Evolutionary conservation across 1,140 invertebrate genomes (phyloP).

Genomic region (Heterodera schachtii): DNA sequence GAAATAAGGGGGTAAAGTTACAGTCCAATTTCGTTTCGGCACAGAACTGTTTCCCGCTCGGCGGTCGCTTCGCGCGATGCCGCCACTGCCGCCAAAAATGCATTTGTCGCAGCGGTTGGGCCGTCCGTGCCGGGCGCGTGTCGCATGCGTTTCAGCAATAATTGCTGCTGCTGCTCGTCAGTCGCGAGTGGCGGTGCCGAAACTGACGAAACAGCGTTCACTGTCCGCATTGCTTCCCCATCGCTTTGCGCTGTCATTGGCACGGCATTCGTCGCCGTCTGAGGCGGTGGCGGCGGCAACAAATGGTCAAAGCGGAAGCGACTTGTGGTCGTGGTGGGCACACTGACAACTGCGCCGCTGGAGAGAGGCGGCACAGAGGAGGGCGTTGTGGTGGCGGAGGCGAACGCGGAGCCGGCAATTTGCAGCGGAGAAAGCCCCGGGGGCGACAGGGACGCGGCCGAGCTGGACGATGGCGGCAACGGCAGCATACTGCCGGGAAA

Average conservation of each 20-base stretch:
- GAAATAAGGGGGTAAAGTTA: not conserved
- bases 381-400: slow-evolving; percentile 47
- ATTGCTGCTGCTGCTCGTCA: not conserved
- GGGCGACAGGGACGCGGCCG: slow-evolving; percentile 42
- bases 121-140: not conserved
- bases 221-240: not conserved
- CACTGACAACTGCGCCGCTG: too few relatives aligned
- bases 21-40: not conserved
- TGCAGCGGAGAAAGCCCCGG: slow-evolving; percentile 46
- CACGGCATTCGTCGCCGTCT: not conserved
- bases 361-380: slow-evolving; percentile 1
- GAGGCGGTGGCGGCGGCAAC: not conserved
- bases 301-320: slow-evolving; percentile 53
- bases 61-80: slow-evolving; percentile 19
- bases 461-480: slow-evolving; percentile 18
- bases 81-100: not conserved
- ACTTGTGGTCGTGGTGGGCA: not conserved
- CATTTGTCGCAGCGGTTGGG: slow-evolving; percentile 3
- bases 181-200: too few relatives aligned
- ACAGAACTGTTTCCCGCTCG: not conserved
- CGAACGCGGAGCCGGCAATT: slow-evolving; percentile 36
- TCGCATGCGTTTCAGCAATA: slow-evolving; percentile 15
- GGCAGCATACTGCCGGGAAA: not conserved
- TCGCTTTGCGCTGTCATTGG: slow-evolving; percentile 18
- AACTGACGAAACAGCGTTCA: not conserved